Evolutionary conservation across 2,113 vertebrate species (phyloP), one percentile per base, ranked within the genome.

Genomic region (Uria lomvia): DNA sequence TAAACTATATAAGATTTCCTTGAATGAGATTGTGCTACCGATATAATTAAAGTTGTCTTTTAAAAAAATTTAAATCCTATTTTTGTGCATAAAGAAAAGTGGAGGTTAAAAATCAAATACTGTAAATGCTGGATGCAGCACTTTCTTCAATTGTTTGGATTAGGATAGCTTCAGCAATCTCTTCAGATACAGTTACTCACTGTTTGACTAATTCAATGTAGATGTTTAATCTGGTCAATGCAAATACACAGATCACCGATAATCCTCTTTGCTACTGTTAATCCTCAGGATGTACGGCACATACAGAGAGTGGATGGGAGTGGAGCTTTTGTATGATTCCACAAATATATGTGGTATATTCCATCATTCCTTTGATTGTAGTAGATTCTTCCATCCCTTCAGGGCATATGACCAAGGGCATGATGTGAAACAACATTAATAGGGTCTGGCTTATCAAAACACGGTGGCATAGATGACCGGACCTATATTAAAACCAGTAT

Each of bases 201-300:
- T 94, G 92, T 97, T 97, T 94, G 89, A 80, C 63, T 96, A 92
- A 96, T 93, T 93, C 95, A 92, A 1, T 95, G 87, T 89, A 86
- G 95, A 76, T 95, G 55, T 93, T 96, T 97, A 97, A 96, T 96
- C 94, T 97, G 91, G 94, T 95, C 96, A 96, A 72, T 96, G 87
- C 87, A 96, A 97, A 96, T 94, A 97, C 84, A 96, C 94, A 97
- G 92, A 97, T 97, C 94, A 88, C 78, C 4, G 52, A 95, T 97
- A 97, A 97, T 97, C 95, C 91, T 97, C 94, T 97, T 97, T 96
- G 81, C 89, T 92, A 12, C 80, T 93, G 75, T 86, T 92, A 94
- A 97, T 97, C 95, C 93, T 92, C 23, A 85, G 62, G 16, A 90
- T 74, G 66, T 92, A 88, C 82, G 68, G 68, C 85, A 81, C 88